Percentiles rank a stretch among this genome's conserved stretches.
These are phyloP conservation scores for Zeuzera pyrina DNA, from an alignment of 2,888 invertebrate species.

Conservation along the genomic window DNA sequence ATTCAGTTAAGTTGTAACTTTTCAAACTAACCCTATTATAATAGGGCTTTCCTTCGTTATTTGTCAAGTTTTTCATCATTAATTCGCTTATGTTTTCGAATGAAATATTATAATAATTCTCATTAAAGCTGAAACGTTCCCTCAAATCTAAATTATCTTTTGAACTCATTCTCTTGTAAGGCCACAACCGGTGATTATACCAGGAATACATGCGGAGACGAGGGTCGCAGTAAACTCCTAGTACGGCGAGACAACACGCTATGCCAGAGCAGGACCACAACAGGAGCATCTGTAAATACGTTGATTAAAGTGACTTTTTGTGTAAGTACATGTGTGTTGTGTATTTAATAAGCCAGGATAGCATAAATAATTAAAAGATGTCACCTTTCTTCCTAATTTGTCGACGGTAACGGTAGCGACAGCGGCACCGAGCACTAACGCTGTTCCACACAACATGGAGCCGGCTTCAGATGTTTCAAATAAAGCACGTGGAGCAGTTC, in stretches of 20 bases:
- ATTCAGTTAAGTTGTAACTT: slow-evolving; percentile 22
- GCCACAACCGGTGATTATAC: slow-evolving; percentile 46
- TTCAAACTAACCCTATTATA: slow-evolving; percentile 22
- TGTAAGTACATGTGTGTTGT: no score
- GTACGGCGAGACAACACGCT: slow-evolving; percentile 49
- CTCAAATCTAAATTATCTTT: slow-evolving; percentile 22
- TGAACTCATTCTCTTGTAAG: slow-evolving; percentile 28
- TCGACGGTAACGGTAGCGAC: slow-evolving; percentile 52
- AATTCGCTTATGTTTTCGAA: slow-evolving; percentile 10
- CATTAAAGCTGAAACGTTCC: slow-evolving; percentile 20
- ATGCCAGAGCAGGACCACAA: slow-evolving; percentile 61
- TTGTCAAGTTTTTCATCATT: slow-evolving; percentile 13
- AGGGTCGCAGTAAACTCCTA: slow-evolving; percentile 61
- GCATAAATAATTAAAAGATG: no score
- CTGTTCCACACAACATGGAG: slow-evolving; percentile 52
- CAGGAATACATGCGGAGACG: slow-evolving; percentile 44
- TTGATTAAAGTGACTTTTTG: no score
- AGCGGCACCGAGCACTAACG: slow-evolving; percentile 55
- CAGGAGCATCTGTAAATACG: slow-evolving; percentile 44
- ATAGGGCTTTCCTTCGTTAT: slow-evolving; percentile 20
- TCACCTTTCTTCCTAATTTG: slow-evolving; percentile 55
- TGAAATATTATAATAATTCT: slow-evolving; percentile 11
- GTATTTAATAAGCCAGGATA: no score
- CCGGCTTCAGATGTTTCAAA: slow-evolving; percentile 52
- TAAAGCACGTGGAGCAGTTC: slow-evolving; percentile 35